These are phyloP conservation scores for Caiman crocodilus DNA, from an alignment of 2,797 vertebrate species.

Conservation along the genomic window DNA sequence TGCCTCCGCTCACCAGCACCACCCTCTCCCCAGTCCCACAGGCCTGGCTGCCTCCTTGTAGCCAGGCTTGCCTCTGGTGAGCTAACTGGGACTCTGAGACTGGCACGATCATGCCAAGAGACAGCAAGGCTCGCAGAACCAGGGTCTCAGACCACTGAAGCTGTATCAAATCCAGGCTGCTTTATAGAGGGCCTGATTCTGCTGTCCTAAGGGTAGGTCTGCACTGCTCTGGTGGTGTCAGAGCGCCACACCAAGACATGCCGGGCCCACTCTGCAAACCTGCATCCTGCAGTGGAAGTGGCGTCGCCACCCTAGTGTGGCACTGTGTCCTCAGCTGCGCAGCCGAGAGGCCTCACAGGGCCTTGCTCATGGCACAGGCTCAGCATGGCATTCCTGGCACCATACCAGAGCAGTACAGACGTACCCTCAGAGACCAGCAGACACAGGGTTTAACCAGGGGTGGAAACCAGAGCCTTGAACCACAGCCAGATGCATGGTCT, in stretches of 20 bases:
- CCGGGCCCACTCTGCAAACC: too few relatives aligned
- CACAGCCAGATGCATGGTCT: neutral
- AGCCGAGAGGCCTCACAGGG: too few relatives aligned
- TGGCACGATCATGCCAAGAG: neutral
- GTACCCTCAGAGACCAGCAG: neutral
- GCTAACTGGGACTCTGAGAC: neutral
- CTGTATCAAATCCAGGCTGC: neutral
- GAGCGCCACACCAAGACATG: too few relatives aligned
- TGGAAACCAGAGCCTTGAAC: neutral
- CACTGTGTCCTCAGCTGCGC: too few relatives aligned
- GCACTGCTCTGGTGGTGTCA: too few relatives aligned
- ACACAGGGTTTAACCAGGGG: neutral
- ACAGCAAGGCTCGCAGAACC: neutral
- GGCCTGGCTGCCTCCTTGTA: neutral
- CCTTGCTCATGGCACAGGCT: too few relatives aligned
- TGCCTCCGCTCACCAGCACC: neutral
- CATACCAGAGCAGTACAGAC: too few relatives aligned
- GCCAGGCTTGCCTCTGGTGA: neutral
- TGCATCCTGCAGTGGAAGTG: too few relatives aligned
- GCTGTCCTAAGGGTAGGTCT: neutral
- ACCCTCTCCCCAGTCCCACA: neutral
- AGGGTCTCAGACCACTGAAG: neutral
- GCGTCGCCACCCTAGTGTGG: too few relatives aligned
- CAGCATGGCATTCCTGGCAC: too few relatives aligned
- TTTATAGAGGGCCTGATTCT: neutral